phyloP scores from a whole-genome alignment of 2,113 vertebrate species.

The Saccopteryx leptura region DNA sequence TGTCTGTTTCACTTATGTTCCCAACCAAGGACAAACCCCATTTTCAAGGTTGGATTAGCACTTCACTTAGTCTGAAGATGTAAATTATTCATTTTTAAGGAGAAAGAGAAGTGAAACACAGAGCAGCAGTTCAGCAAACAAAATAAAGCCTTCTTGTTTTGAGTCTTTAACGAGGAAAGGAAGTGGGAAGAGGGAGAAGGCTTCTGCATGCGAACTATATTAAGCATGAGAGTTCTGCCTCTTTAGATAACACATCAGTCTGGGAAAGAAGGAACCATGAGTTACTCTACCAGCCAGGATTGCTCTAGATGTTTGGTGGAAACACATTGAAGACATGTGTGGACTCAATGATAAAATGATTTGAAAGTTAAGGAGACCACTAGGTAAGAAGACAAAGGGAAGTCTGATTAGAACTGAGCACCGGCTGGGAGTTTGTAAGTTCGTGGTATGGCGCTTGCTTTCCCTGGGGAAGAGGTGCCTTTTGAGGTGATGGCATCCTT shows the following conservation, averaged over 20 bases:
- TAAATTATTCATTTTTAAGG: background rate
- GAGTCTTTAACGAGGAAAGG: background rate
- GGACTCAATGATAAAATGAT: background rate
- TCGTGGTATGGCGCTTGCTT: background rate
- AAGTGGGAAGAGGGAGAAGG: background rate
- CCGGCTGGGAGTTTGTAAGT: background rate
- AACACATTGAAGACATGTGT: background rate
- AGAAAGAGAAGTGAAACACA: constrained; percentile 16
- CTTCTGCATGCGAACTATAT: background rate
- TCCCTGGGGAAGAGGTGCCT: background rate
- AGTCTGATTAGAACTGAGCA: background rate
- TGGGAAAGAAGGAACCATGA: background rate
- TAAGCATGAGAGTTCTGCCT: background rate
- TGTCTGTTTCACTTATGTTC: background rate
- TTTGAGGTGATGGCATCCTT: background rate
- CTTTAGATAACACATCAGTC: background rate
- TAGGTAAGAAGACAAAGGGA: background rate
- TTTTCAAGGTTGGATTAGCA: constrained; percentile 7
- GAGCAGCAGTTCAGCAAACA: background rate
- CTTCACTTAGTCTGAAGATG: background rate
- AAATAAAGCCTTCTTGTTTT: background rate
- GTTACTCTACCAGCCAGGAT: background rate
- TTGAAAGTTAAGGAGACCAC: background rate
- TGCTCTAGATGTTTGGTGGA: background rate
- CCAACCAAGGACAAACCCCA: background rate